A percentile compares a stretch with the other conserved stretches of the same genome.
Evolutionary conservation across 2,113 vertebrate species (phyloP).

Genomic region (Gracilinanus agilis): DNA sequence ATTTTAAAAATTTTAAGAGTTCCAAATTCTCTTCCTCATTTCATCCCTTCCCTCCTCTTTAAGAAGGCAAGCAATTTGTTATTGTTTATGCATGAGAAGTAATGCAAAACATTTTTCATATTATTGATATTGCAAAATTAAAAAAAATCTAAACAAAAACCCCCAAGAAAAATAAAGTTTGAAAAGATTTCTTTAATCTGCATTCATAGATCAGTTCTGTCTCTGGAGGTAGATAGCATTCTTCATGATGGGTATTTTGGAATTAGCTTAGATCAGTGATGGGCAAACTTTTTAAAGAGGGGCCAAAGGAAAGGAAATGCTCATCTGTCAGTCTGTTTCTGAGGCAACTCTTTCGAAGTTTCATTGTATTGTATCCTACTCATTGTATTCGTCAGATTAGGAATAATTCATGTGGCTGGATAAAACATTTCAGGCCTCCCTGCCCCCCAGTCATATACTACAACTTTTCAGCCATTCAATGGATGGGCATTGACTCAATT

Average conservation of each 20-base stretch:
- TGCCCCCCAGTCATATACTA: no score
- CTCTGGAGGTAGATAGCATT: not conserved
- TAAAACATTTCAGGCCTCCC: no score
- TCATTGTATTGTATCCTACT: no score
- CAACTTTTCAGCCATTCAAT: not conserved
- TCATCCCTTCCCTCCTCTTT: not conserved
- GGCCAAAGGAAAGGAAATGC: no score
- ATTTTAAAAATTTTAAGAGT: not conserved
- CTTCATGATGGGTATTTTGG: not conserved
- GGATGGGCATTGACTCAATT: not conserved
- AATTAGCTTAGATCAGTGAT: no score
- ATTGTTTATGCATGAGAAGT: not conserved
- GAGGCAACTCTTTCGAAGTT: no score
- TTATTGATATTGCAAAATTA: not conserved
- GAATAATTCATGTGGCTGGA: no score
- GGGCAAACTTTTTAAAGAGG: no score
- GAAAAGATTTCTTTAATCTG: not conserved
- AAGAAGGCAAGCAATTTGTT: not conserved
- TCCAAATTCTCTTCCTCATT: not conserved
- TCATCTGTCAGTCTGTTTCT: no score
- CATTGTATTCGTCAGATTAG: no score
- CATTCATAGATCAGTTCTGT: not conserved
- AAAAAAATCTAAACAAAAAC: not conserved
- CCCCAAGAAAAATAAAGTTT: not conserved
- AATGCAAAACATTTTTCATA: not conserved